phyloP scores from a whole-genome alignment of 1,140 invertebrate genomes.

The Penaeus vannamei region DNA sequence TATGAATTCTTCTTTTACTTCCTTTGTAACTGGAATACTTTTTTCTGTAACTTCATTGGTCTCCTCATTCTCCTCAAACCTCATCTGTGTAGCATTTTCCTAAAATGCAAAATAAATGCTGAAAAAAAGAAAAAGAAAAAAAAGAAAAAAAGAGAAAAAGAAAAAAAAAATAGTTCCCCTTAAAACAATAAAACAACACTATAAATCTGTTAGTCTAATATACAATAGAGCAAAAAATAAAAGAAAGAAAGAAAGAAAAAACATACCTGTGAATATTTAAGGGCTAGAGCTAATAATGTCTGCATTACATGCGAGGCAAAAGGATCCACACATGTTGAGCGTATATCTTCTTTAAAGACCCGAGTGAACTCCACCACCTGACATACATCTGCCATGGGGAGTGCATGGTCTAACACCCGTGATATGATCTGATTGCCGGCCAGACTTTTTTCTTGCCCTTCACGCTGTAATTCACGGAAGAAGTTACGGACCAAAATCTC shows the following conservation, averaged over 20 bases:
- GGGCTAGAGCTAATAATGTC: slow-evolving; percentile 48
- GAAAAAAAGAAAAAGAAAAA: neutral
- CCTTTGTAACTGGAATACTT: neutral
- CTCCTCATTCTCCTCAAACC: neutral
- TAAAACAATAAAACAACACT: neutral
- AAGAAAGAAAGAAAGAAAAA: neutral
- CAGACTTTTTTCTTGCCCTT: slow-evolving; percentile 38
- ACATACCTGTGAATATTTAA: slow-evolving; percentile 54
- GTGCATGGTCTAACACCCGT: slow-evolving; percentile 45
- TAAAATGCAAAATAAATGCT: neutral
- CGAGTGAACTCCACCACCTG: slow-evolving; percentile 38
- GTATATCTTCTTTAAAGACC: slow-evolving; percentile 36
- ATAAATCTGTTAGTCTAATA: neutral
- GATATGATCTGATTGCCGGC: slow-evolving; percentile 56
- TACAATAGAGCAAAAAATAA: neutral
- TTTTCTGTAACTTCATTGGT: neutral
- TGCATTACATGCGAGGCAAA: slow-evolving; percentile 57
- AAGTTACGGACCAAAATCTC: slow-evolving; percentile 54
- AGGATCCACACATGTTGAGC: slow-evolving; percentile 41
- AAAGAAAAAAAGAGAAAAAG: too few relatives aligned
- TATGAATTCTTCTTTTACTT: neutral
- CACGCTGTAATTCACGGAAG: slow-evolving; percentile 40
- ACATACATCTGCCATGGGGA: slow-evolving; percentile 24
- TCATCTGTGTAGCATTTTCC: neutral
- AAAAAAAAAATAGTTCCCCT: neutral